Base-by-base conservation (phyloP, 2,888 invertebrate species). In the Perizoma flavofasciatum region DNA sequence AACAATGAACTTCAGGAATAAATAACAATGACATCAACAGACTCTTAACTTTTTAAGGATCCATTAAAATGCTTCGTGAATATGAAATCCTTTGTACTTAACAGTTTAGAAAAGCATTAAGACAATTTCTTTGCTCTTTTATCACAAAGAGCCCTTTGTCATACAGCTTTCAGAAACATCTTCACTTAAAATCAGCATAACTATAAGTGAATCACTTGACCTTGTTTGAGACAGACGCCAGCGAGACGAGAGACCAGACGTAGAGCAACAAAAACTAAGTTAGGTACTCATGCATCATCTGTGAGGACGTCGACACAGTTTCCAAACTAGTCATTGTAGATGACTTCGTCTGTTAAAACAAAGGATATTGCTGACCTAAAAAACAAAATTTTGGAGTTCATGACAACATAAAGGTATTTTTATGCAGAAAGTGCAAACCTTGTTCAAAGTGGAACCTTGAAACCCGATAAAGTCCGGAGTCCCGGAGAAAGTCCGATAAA, bases 221-320 rank as follows among this genome's bases (percentile, higher is more conserved):
- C 81, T 81, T 79, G 77, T 67, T 72, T 69, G 61, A 62, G 68
- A 65, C 73, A 74, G 74, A 78, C 78, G 74, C 71, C 71, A 67
- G 58, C 76, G 76, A 81, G 81, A 81, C 81, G 72, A 61, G 61
- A 50, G 53, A 57, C 55, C 71, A 73, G 75, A 74, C 76, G 58
- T 62, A 55, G 64, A 70, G 65, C 71, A 70, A 75, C 74, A 71
- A 72, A 70, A 72, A 67, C 22, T 22, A 22, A 7, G 56, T 45
- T 48, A 49, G 66, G 74, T 75, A 78, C 75, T 77, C 77, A 72
- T 72, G 54, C 72, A 53, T 58, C 58, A 48, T 61, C 55, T 55
- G 67, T 59, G 58, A 52, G 60, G 59, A 54, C 51, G 63, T 53
- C 56, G 46, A 52, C 54, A 61, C 45, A 41, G 43, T 37, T 59